Evolutionary conservation across 2,113 vertebrate species (phyloP).

Genomic region (Oxyruncus cristatus): DNA sequence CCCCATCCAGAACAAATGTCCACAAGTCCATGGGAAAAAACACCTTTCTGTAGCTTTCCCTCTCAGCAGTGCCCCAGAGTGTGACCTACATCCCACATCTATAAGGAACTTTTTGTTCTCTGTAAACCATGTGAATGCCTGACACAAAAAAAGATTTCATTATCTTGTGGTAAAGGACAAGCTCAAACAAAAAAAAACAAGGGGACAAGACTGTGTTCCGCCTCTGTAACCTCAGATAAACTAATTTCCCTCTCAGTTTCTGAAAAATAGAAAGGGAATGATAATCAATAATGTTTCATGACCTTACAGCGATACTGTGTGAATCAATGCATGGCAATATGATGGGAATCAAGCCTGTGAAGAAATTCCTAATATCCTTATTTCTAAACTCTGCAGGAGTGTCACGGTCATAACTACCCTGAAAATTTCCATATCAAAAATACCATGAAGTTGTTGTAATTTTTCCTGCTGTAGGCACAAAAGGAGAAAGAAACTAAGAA

Average conservation of each 20-base stretch:
- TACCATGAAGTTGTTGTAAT: slow-evolving; percentile 20
- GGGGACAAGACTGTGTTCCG: background rate
- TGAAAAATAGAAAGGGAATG: background rate
- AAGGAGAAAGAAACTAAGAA: background rate
- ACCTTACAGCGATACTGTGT: background rate
- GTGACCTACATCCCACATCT: background rate
- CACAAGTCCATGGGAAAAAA: fast-evolving
- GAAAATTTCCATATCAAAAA: slow-evolving; percentile 38
- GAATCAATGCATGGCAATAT: background rate
- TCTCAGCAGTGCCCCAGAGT: background rate
- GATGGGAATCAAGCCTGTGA: slow-evolving; percentile 22
- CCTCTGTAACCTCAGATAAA: background rate
- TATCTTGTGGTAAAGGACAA: background rate
- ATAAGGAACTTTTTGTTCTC: background rate
- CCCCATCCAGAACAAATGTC: background rate
- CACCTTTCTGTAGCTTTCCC: background rate
- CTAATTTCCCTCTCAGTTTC: slow-evolving; percentile 14
- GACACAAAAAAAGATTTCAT: background rate
- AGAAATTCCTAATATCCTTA: slow-evolving; percentile 42
- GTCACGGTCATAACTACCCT: slow-evolving; percentile 7
- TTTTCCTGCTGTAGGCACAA: background rate
- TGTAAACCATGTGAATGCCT: background rate
- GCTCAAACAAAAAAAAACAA: background rate
- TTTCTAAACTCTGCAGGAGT: slow-evolving; percentile 29
- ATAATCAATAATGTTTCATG: slow-evolving; percentile 51